phyloP scores from a whole-genome alignment of 2,797 vertebrate genomes.

The Gastrophryne carolinensis region DNA sequence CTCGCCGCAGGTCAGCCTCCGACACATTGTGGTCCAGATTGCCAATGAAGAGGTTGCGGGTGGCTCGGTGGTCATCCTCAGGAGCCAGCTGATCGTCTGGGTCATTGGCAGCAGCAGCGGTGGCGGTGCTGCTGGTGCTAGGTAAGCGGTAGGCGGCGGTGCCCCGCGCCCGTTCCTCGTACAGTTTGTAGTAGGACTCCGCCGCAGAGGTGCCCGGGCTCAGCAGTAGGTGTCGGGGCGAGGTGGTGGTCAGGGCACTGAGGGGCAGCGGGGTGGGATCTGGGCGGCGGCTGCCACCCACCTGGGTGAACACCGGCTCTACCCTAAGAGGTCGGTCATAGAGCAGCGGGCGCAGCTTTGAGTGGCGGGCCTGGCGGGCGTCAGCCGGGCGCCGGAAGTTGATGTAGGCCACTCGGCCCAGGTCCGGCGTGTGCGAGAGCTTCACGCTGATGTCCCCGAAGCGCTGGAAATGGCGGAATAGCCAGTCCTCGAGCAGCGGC shows the following conservation, averaged over 20 bases:
- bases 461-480: conserved; percentile 96
- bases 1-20: conserved; percentile 84
- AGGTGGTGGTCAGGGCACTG: conserved; percentile 83
- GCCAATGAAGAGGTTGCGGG: conserved; percentile 93
- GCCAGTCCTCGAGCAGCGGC: conserved; percentile 90
- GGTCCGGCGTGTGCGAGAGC: conserved; percentile 90
- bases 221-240: conserved; percentile 79
- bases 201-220: conserved; percentile 77
- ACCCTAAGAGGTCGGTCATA: conserved; percentile 90
- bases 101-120: conserved; percentile 52
- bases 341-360: conserved; percentile 84
- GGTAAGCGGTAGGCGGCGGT: conserved; percentile 74
- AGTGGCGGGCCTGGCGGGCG: conserved; percentile 89
- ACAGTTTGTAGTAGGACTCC: conserved; percentile 84
- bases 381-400: conserved; percentile 93
- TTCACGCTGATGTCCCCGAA: conserved; percentile 95
- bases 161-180: conserved; percentile 87
- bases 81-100: conserved; percentile 92
- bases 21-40: conserved; percentile 92
- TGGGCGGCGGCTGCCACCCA: conserved; percentile 81
- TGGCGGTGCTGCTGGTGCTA: too few species aligned
- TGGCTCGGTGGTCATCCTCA: conserved; percentile 93
- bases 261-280: conserved; percentile 84
- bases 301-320: conserved; percentile 90
- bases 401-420: conserved; percentile 91